These are phyloP conservation scores for Plagiodera versicolora DNA, from an alignment of 2,888 invertebrate species.

Conservation along the genomic window DNA sequence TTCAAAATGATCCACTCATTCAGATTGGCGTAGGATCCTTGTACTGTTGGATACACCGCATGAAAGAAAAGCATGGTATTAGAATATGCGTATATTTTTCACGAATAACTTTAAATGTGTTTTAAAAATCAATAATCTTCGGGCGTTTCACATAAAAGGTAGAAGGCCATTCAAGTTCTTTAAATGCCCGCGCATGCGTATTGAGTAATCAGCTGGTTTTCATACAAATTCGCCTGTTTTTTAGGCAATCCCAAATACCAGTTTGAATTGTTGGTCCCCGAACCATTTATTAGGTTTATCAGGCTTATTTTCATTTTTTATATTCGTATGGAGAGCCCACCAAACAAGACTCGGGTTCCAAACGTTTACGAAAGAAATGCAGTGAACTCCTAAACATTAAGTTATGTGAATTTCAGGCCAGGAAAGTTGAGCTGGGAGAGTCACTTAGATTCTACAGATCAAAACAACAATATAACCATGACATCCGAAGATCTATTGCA, in stretches of 20 bases:
- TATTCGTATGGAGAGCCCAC: too few relatives aligned
- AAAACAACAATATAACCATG: conserved; percentile 79
- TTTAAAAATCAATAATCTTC: conserved; percentile 51
- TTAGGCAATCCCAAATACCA: conserved; percentile 42
- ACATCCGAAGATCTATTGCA: conserved; percentile 91
- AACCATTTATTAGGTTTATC: not conserved
- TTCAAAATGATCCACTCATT: too few relatives aligned
- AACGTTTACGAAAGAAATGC: too few relatives aligned
- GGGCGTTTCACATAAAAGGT: conserved; percentile 44
- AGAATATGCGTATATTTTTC: conserved; percentile 18
- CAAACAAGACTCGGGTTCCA: too few relatives aligned
- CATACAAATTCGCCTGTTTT: conserved; percentile 29
- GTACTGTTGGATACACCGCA: not conserved
- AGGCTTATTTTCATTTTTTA: not conserved
- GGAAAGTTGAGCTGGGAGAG: conserved; percentile 54
- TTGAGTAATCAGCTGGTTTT: conserved; percentile 45
- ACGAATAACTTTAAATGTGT: conserved; percentile 30
- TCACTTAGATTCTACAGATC: conserved; percentile 59
- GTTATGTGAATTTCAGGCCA: conserved; percentile 44
- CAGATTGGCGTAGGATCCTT: not conserved
- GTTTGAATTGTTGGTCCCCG: conserved; percentile 33
- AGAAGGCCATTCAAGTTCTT: conserved; percentile 40
- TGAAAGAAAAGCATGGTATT: not conserved
- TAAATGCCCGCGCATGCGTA: conserved; percentile 42
- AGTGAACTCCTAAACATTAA: conserved; percentile 15